phyloP scores from a whole-genome alignment of 2,113 vertebrate species.

The Orycteropus afer region DNA sequence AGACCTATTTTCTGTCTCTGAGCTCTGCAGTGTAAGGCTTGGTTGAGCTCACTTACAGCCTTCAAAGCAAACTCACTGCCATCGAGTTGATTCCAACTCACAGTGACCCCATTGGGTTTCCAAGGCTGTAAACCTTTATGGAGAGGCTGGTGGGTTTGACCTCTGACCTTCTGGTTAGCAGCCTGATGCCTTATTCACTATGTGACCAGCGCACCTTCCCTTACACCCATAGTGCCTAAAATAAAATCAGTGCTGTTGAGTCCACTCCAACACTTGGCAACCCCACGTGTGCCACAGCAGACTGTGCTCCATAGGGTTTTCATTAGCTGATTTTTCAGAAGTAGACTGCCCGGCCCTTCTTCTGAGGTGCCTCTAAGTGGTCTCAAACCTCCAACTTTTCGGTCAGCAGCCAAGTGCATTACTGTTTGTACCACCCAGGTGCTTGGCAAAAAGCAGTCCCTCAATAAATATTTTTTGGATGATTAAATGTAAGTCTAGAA shows the following conservation, averaged over 20 bases:
- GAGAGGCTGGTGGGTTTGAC: too few species aligned
- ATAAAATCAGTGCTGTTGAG: neutral
- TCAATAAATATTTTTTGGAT: neutral
- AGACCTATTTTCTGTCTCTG: neutral
- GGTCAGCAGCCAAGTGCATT: neutral
- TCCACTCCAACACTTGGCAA: neutral
- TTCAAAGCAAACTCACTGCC: too few species aligned
- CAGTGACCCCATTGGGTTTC: too few species aligned
- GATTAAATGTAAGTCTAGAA: neutral
- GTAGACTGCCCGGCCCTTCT: neutral
- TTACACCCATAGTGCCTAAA: neutral
- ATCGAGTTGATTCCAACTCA: too few species aligned
- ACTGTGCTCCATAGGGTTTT: neutral
- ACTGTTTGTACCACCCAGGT: neutral
- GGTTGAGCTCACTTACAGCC: neutral
- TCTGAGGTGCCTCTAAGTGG: neutral
- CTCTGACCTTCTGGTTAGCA: too few species aligned
- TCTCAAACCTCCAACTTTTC: neutral
- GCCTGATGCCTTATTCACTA: too few species aligned
- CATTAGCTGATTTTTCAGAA: neutral
- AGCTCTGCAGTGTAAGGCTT: neutral
- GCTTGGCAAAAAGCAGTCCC: neutral
- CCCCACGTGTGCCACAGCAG: neutral
- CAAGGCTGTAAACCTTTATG: too few species aligned
- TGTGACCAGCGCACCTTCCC: too few species aligned